Percentiles rank a stretch among this genome's conserved stretches.
phyloP scores from a whole-genome alignment of 2,797 vertebrate species.

The Cyprinella venusta region DNA sequence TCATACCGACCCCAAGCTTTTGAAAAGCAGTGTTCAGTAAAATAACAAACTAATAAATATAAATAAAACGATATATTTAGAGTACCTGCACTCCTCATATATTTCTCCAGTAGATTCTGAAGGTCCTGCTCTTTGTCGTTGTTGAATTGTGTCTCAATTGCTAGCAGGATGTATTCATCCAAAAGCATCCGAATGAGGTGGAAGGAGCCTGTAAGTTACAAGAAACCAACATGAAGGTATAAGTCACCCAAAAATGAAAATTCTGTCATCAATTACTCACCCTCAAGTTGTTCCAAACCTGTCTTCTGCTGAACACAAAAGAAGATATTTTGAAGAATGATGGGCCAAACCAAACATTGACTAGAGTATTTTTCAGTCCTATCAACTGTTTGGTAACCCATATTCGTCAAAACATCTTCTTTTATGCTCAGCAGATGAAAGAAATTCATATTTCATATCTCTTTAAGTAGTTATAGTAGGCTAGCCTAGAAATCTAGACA shows the following conservation, averaged over 20 bases:
- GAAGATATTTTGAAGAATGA: too few relatives aligned
- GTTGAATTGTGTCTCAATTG: conserved; percentile 98
- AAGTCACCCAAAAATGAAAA: background rate
- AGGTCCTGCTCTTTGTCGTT: conserved; percentile 98
- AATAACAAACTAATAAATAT: background rate
- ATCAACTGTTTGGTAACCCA: background rate
- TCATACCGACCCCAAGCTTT: background rate
- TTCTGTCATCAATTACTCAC: background rate
- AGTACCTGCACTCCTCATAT: conserved; percentile 97
- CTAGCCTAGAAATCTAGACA: background rate
- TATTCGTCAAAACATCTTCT: background rate
- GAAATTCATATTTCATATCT: background rate
- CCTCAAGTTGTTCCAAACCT: background rate
- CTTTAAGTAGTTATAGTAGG: background rate
- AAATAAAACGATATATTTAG: background rate
- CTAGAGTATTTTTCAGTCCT: too few relatives aligned
- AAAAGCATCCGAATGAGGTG: conserved; percentile 97
- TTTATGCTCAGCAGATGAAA: background rate
- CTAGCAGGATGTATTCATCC: conserved; percentile 97
- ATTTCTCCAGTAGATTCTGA: conserved; percentile 95
- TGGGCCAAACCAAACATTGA: too few relatives aligned
- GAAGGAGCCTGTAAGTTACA: conserved; percentile 87
- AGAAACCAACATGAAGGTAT: background rate
- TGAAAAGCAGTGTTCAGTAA: background rate
- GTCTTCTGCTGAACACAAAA: background rate